These are phyloP conservation scores for Tragelaphus buxtoni DNA, from an alignment of 2,113 vertebrate species.

Conservation along the genomic window DNA sequence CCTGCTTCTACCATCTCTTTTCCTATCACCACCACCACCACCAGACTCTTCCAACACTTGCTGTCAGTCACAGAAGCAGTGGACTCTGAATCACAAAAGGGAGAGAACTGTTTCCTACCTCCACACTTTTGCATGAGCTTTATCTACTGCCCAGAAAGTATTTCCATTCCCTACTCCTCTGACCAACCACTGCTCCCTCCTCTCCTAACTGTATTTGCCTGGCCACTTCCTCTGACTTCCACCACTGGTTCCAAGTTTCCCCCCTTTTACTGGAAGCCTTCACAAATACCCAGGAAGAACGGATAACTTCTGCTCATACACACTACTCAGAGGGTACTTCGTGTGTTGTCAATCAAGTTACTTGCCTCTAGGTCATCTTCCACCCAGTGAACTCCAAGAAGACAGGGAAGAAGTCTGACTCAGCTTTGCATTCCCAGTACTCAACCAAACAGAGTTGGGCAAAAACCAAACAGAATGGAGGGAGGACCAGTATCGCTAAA, in stretches of 20 bases:
- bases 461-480: neutral
- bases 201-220: neutral
- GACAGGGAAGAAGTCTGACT: neutral
- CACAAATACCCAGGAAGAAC: neutral
- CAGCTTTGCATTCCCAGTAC: neutral
- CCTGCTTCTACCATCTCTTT: neutral
- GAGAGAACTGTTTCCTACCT: neutral
- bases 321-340: neutral
- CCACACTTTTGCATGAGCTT: neutral
- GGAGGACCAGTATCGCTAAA: neutral
- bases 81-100: neutral
- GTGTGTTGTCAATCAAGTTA: neutral
- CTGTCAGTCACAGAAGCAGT: neutral
- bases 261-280: neutral
- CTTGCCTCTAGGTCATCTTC: neutral
- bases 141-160: neutral
- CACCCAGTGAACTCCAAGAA: neutral
- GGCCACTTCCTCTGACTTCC: neutral
- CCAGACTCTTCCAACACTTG: neutral
- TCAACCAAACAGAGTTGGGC: neutral
- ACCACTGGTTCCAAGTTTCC: neutral
- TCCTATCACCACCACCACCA: neutral
- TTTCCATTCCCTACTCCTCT: neutral
- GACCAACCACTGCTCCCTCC: neutral
- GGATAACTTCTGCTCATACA: neutral